Percentiles rank a stretch among this genome's conserved stretches.
Conservation (phyloP, 2,797 vertebrate species). For the Amblyopsis hoosieri region DNA sequence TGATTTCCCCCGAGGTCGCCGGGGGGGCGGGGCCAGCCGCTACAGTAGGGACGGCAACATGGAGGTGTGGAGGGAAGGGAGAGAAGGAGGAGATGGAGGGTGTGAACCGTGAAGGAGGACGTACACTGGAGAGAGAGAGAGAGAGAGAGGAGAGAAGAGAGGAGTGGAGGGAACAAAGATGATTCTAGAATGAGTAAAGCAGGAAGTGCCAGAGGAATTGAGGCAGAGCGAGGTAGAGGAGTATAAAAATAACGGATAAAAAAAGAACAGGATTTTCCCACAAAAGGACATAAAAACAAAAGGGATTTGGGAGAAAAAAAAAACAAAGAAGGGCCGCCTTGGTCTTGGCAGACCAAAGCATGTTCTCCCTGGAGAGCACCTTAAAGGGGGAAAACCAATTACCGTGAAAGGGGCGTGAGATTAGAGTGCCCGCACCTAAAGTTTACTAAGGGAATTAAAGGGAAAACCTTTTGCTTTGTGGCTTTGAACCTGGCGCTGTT, state of each 20-base stretch:
- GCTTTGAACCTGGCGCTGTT: constrained; percentile 51
- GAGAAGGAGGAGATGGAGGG: background rate
- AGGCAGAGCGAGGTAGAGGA: background rate
- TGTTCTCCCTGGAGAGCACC: constrained; percentile 57
- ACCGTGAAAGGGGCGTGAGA: constrained; percentile 65
- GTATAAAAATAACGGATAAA: too few relatives aligned
- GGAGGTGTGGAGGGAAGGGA: constrained; percentile 13
- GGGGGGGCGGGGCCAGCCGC: constrained; percentile 6
- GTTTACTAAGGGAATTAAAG: constrained; percentile 62
- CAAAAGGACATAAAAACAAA: background rate
- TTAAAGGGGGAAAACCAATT: constrained; percentile 72
- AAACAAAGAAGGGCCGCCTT: constrained; percentile 6
- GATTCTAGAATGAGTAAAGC: too few relatives aligned
- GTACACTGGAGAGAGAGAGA: background rate
- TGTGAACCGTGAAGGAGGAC: too few relatives aligned
- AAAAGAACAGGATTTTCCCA: too few relatives aligned
- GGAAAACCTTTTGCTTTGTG: constrained; percentile 53
- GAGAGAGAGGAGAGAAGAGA: constrained; percentile 19
- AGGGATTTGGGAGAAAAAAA: background rate
- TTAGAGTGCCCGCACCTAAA: constrained; percentile 64
- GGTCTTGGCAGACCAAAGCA: constrained; percentile 43
- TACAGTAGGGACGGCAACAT: background rate
- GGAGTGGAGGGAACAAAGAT: constrained; percentile 42
- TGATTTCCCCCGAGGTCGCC: constrained; percentile 71
- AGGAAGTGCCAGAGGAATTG: background rate